Base-by-base conservation (phyloP, 2,797 vertebrate genomes). In the Rhinoraja longicauda region DNA sequence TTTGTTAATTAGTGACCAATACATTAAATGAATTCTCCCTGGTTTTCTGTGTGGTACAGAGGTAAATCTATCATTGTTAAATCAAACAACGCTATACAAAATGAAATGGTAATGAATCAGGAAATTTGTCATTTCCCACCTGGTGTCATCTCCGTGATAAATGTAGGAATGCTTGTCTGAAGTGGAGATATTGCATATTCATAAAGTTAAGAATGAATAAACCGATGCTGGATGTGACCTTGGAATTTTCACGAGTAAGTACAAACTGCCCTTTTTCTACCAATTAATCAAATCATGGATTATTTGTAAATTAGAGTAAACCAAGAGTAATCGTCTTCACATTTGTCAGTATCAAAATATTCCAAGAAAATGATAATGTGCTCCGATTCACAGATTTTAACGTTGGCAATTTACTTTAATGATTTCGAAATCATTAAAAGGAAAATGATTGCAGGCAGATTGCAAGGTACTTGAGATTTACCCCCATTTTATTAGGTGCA, bases 61-160 rank as follows among this genome's bases (percentile, higher is more conserved):
- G 81, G 9, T 29, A 57, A 26, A 9, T 82, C 21, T 53, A 86
- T 86, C 86, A 86, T 88, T 88, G 90, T 75, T 92, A 72, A 72
- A 92, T 3, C 70, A 73, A 92, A 73, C 81, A 29, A 5, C 6
- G 15, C 12, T 67, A 45, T 45, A 13, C 59, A 5, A 86, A 73
- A 45, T 45, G 4, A 53, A 92, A 53, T 17, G 29, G 72, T 53
- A 29, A 67, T 88, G 5, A 70, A 90, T 70, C 26, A 26, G 26
- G 62, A 13, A 64, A n/a, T 62, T 88, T 12, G 24, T 8, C 72
- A 70, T 86, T 5, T 86, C 53, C 57, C 57, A 62, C 26, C 59
- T 86, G 26, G 4, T 0, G 59, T 59, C 2, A 5, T 26, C 57
- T 86, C 57, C 8, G 29, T 59, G 29, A 57, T 29, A 57, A 82